Conservation (phyloP, 2,113 vertebrate genomes). For the Nibea albiflora region DNA sequence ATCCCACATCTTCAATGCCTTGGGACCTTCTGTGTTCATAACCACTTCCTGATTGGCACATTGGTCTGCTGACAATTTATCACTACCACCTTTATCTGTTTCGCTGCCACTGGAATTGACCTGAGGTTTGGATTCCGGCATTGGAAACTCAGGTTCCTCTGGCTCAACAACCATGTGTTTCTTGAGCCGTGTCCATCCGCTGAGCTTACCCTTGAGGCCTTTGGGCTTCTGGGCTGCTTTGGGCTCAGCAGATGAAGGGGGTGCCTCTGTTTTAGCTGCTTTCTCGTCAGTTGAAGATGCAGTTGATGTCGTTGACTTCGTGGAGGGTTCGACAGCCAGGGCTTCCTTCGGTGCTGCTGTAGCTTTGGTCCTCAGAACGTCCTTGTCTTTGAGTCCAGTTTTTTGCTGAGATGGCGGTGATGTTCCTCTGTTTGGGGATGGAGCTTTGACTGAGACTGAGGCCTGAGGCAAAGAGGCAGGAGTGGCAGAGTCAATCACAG, state of each 20-base stretch:
- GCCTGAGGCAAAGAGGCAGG: slow-evolving; percentile 80
- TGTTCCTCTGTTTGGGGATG: slow-evolving; percentile 71
- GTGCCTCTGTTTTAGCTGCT: background rate
- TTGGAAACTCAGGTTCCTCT: slow-evolving; percentile 78
- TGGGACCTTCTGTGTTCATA: slow-evolving; percentile 71
- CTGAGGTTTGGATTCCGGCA: slow-evolving; percentile 61
- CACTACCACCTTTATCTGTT: slow-evolving; percentile 1
- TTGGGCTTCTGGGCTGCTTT: slow-evolving; percentile 71
- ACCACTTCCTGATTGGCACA: slow-evolving; percentile 61
- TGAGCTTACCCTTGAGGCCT: slow-evolving; percentile 75
- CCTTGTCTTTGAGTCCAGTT: slow-evolving; percentile 72
- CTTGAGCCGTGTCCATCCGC: slow-evolving; percentile 91
- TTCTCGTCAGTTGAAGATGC: slow-evolving; percentile 75
- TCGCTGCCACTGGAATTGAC: slow-evolving; percentile 14
- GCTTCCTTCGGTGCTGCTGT: slow-evolving; percentile 37
- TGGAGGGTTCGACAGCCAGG: slow-evolving; percentile 58
- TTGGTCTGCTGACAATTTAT: slow-evolving; percentile 12
- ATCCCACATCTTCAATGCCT: slow-evolving; percentile 92
- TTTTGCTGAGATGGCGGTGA: slow-evolving; percentile 74
- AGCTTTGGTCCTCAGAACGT: slow-evolving; percentile 53
- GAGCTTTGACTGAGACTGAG: slow-evolving; percentile 74
- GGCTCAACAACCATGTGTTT: slow-evolving; percentile 90
- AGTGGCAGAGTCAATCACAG: slow-evolving; percentile 78
- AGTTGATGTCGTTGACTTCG: slow-evolving; percentile 78
- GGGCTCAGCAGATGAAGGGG: slow-evolving; percentile 45